These are phyloP conservation scores for Melanogrammus aeglefinus DNA, from an alignment of 2,797 vertebrate genomes.

Conservation along the genomic window DNA sequence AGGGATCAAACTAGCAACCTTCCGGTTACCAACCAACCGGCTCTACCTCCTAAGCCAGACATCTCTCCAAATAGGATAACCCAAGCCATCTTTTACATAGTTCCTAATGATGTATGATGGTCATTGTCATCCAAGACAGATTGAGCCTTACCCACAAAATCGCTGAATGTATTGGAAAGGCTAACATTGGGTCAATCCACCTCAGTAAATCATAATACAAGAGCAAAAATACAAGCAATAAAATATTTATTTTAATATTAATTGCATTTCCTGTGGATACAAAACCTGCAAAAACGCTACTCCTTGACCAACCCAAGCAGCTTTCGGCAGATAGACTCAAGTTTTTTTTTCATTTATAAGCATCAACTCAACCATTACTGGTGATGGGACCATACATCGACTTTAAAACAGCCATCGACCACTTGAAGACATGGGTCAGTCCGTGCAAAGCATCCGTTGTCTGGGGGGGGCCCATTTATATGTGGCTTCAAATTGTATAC, in stretches of 20 bases:
- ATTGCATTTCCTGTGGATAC: neutral
- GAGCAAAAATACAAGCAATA: neutral
- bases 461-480: neutral
- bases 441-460: neutral
- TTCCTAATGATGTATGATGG: too few species aligned
- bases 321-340: neutral
- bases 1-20: too few species aligned
- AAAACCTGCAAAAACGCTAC: neutral
- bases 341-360: neutral
- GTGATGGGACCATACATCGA: neutral
- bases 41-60: too few species aligned
- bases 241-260: neutral
- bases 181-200: neutral
- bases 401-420: neutral
- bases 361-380: neutral
- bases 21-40: too few species aligned
- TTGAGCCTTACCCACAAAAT: too few species aligned
- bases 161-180: too few species aligned
- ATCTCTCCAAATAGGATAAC: too few species aligned
- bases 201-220: neutral
- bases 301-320: slow-evolving; percentile 1
- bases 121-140: too few species aligned
- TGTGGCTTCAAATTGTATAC: neutral
- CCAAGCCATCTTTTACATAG: too few species aligned
- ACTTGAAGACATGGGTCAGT: neutral